Percentiles rank a stretch among this genome's conserved stretches.
phyloP scores from a whole-genome alignment of 2,113 vertebrate species.

The Gasterosteus aculeatus region DNA sequence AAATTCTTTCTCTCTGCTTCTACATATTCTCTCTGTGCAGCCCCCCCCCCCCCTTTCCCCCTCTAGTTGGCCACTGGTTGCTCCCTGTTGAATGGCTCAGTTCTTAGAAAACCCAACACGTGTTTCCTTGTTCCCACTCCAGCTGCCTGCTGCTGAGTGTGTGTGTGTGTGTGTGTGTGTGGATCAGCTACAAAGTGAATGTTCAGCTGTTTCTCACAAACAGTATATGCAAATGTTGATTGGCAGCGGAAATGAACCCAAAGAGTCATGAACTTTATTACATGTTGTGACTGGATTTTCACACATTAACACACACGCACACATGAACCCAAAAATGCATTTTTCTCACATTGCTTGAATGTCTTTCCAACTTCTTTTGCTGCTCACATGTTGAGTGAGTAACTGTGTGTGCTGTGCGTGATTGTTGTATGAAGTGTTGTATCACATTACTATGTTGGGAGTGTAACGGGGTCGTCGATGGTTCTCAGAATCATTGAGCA shows the following conservation, averaged over 20 bases:
- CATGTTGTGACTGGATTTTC: background rate
- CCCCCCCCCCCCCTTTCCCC: background rate
- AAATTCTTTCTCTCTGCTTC: slow-evolving; percentile 4
- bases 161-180: slow-evolving; percentile 20
- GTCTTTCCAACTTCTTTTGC: background rate
- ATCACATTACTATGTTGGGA: slow-evolving; percentile 1
- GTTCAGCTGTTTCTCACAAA: slow-evolving; percentile 3
- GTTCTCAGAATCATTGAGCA: slow-evolving; percentile 63
- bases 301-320: background rate
- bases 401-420: background rate
- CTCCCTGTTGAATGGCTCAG: slow-evolving; percentile 51
- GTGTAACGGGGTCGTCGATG: background rate
- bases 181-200: slow-evolving; percentile 14
- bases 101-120: slow-evolving; percentile 69
- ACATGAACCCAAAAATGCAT: background rate
- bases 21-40: slow-evolving; percentile 4
- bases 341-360: background rate
- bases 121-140: slow-evolving; percentile 51
- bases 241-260: slow-evolving; percentile 23
- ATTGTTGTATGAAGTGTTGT: background rate
- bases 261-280: slow-evolving; percentile 10
- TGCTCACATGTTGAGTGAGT: background rate
- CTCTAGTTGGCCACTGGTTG: slow-evolving; percentile 20
- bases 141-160: slow-evolving; percentile 9
- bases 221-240: background rate